Conservation (phyloP, 2,113 vertebrate species). For the Dinomys branickii region DNA sequence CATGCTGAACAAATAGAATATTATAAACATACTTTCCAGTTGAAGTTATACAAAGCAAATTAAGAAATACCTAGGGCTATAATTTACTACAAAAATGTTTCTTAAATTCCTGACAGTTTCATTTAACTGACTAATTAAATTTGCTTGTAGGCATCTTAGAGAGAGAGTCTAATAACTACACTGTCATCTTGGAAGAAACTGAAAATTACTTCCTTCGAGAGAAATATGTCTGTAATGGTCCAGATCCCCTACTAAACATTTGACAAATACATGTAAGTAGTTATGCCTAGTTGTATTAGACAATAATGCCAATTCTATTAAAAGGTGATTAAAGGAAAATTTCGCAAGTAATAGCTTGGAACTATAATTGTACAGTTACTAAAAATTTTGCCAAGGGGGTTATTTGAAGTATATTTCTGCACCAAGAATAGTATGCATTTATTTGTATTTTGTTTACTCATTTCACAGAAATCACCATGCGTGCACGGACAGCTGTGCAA, state of each 20-base stretch:
- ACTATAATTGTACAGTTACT: slow-evolving; percentile 44
- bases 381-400: not conserved
- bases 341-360: slow-evolving; percentile 33
- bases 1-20: slow-evolving; percentile 85
- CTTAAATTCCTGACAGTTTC: slow-evolving; percentile 86
- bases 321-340: slow-evolving; percentile 73
- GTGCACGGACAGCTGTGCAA: not conserved
- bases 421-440: not conserved
- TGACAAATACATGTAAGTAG: slow-evolving; percentile 65
- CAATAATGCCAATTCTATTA: slow-evolving; percentile 68
- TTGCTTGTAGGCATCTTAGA: slow-evolving; percentile 84
- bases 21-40: slow-evolving; percentile 83
- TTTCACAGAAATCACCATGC: not conserved
- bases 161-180: slow-evolving; percentile 75
- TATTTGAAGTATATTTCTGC: slow-evolving; percentile 44
- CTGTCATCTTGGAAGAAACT: slow-evolving; percentile 81
- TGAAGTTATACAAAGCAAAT: slow-evolving; percentile 86
- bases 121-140: slow-evolving; percentile 89
- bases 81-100: slow-evolving; percentile 86
- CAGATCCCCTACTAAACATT: slow-evolving; percentile 59
- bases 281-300: slow-evolving; percentile 59
- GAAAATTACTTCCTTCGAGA: slow-evolving; percentile 71
- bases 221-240: slow-evolving; percentile 70
- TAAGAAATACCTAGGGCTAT: slow-evolving; percentile 86
- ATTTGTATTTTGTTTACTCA: not conserved